Percentiles rank a stretch among this genome's conserved stretches.
phyloP scores from a whole-genome alignment of 2,888 invertebrate genomes.

The Clivina fossor region DNA sequence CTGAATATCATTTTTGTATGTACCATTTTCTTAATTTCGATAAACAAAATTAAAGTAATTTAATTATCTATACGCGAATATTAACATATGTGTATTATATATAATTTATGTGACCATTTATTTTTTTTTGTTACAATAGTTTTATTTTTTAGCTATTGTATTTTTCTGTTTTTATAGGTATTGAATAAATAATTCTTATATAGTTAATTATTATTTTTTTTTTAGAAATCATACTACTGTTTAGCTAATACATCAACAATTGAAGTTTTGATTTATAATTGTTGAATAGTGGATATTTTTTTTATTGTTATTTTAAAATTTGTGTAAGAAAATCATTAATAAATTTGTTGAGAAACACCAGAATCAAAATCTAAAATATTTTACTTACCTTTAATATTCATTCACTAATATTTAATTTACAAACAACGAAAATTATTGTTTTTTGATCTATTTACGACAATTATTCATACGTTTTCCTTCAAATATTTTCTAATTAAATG shows the following conservation, averaged over 20 bases:
- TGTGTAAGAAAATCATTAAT: conserved; percentile 17
- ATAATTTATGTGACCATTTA: too few relatives aligned
- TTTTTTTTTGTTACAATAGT: not conserved
- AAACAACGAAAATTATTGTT: too few relatives aligned
- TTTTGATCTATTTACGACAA: too few relatives aligned
- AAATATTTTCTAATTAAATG: too few relatives aligned
- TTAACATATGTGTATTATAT: too few relatives aligned
- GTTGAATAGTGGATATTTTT: conserved; percentile 23
- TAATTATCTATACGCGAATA: too few relatives aligned
- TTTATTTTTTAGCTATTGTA: not conserved
- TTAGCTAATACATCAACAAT: conserved; percentile 11
- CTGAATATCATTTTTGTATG: conserved; percentile 26
- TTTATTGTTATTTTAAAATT: conserved; percentile 22
- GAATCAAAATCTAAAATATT: too few relatives aligned
- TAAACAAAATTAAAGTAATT: too few relatives aligned
- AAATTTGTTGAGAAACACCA: not conserved
- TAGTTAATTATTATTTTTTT: conserved; percentile 8
- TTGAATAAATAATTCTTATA: conserved; percentile 7
- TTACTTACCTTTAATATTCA: too few relatives aligned
- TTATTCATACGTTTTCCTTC: too few relatives aligned
- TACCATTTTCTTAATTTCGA: conserved; percentile 26
- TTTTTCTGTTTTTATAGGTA: conserved; percentile 4
- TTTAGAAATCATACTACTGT: conserved; percentile 5
- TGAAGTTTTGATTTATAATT: conserved; percentile 6
- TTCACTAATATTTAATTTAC: too few relatives aligned